Conservation (phyloP, 2,888 invertebrate genomes). For the Caenorhabditis sp. region DNA sequence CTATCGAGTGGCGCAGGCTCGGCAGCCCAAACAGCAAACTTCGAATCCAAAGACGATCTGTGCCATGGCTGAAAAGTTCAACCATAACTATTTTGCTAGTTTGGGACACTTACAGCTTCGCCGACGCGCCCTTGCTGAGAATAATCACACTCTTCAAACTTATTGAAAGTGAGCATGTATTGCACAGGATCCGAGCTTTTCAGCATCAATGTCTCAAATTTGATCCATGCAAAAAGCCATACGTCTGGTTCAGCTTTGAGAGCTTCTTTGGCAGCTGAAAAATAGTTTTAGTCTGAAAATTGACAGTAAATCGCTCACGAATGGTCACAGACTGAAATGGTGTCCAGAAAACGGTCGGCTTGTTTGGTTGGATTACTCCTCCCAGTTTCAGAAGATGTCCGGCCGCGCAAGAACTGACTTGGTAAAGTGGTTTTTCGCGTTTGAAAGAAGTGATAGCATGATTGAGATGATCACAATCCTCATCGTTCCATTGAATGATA, state of each 20-base stretch:
- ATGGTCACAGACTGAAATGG: conserved; percentile 16
- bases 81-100: background rate
- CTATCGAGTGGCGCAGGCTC: conserved; percentile 21
- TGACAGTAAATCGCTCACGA: conserved; percentile 21
- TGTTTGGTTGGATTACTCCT: conserved; percentile 36
- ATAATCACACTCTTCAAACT: conserved; percentile 22
- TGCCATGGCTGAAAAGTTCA: conserved; percentile 48
- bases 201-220: conserved; percentile 19
- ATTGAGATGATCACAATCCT: conserved; percentile 16
- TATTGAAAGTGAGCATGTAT: conserved; percentile 16
- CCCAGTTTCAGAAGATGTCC: conserved; percentile 26
- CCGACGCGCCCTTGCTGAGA: conserved; percentile 32
- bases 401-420: background rate
- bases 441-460: background rate
- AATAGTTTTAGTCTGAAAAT: background rate
- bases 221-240: conserved; percentile 43
- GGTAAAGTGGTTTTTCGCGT: conserved; percentile 28
- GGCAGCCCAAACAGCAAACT: conserved; percentile 1
- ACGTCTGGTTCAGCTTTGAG: conserved; percentile 45
- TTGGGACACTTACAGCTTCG: conserved; percentile 33
- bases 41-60: conserved; percentile 7
- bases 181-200: conserved; percentile 5
- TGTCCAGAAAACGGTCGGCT: conserved; percentile 49
- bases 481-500: conserved; percentile 30
- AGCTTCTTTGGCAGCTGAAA: conserved; percentile 35